A percentile compares a stretch with the other conserved stretches of the same genome.
These are phyloP conservation scores for Ageneiosus marmoratus DNA, from an alignment of 2,113 vertebrate genomes.

Conservation along the genomic window DNA sequence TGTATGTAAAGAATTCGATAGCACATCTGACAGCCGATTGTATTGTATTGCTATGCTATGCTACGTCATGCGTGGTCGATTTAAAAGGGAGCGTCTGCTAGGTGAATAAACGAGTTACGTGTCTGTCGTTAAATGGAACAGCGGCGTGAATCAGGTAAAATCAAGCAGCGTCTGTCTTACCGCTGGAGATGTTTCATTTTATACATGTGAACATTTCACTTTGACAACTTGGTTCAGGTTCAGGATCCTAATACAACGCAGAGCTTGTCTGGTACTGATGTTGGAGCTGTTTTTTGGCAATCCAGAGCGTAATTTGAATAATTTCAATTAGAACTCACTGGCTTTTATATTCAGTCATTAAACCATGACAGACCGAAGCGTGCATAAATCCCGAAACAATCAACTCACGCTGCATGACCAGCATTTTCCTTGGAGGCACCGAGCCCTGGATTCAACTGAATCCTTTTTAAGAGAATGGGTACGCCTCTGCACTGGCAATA, in stretches of 20 bases:
- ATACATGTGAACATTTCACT: not conserved
- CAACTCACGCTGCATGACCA: slow-evolving; percentile 17
- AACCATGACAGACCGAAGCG: slow-evolving; percentile 26
- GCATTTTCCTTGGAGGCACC: not conserved
- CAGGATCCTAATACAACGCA: not conserved
- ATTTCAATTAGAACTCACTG: slow-evolving; percentile 35
- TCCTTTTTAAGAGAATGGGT: not conserved
- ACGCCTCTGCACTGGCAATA: not conserved
- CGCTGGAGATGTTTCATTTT: not conserved
- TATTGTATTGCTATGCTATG: no score
- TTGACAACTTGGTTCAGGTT: slow-evolving; percentile 8
- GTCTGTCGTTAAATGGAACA: not conserved
- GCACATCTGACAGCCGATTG: not conserved
- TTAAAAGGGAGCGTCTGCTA: not conserved
- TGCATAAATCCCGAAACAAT: slow-evolving; percentile 34
- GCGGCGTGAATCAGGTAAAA: not conserved
- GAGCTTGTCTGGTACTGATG: not conserved
- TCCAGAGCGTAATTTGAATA: slow-evolving; percentile 13
- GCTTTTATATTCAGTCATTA: slow-evolving; percentile 18
- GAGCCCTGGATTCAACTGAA: not conserved
- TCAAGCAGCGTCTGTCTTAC: not conserved
- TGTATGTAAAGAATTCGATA: not conserved
- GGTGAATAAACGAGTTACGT: not conserved
- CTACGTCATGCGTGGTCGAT: not conserved
- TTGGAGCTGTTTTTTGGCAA: slow-evolving; percentile 10